Base-by-base conservation (phyloP, 2,113 vertebrate genomes). In the Guaruba guarouba region DNA sequence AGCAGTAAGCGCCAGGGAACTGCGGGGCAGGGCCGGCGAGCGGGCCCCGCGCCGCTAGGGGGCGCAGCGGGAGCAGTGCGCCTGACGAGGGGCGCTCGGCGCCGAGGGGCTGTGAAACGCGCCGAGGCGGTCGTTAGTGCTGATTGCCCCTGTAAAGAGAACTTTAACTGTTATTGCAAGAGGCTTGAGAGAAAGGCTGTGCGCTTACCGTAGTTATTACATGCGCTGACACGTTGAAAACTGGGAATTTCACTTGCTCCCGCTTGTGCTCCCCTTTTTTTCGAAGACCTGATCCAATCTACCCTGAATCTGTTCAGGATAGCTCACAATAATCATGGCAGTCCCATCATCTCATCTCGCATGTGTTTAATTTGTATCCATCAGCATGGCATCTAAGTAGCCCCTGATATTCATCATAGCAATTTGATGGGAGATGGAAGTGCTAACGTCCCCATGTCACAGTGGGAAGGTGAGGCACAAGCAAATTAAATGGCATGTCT, bases 151-250 rank as follows among this genome's bases (percentile, higher is more conserved):
- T 1, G 51, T 18, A 5, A 2, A 3, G 24, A 5, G 23, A 5
- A 0, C 18, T 1, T 4, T 2, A 2, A 0, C 10, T 25, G 1
- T 19, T 2, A 0, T 0, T 10, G 10, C 13, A 0, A 2, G 52
- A 20, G 6, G 8, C 15, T 8, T 10, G 24, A 52, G 46, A 29
- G 31, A 11, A 43, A 24, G 27, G 22, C 9, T 10, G 6, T 8
- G 57, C 2, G 1, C 10, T 37, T 29, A 3, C 19, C 29, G 13
- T 5, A 10, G 29, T 5, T 13, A 1, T 41, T 37, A 4, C 1
- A 1, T 4, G 49, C 17, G 2, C 1, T 27, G n/a, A 3, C 29
- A 2, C 17, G 0, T 1, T 19, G 46, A 11, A 27, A 37, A 52
- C 29, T 4, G 16, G 4, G 15, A 13, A 2, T 10, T 19, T 61